A percentile compares a stretch with the other conserved stretches of the same genome.
phyloP scores from a whole-genome alignment of 2,797 vertebrate genomes.

The Scomberomorus guttatus region DNA sequence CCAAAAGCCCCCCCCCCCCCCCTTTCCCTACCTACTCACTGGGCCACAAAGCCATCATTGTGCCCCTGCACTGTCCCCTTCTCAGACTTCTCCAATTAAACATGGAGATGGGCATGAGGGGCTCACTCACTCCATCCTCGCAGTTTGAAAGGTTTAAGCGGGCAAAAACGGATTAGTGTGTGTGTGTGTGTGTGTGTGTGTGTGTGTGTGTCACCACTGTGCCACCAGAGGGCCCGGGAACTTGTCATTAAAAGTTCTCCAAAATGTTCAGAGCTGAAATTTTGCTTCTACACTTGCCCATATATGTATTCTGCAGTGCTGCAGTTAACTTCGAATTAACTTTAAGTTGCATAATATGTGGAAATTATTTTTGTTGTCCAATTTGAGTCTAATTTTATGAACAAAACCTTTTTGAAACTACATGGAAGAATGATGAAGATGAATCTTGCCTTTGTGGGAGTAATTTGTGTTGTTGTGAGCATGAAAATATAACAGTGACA shows the following conservation, averaged over 20 bases:
- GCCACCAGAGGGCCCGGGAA: constrained; percentile 23
- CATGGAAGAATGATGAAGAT: no score
- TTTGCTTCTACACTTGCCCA: no score
- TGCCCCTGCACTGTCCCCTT: constrained; percentile 80
- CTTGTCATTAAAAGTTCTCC: background rate
- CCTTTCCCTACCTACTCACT: constrained; percentile 77
- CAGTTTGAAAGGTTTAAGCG: constrained; percentile 60
- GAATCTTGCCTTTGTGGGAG: background rate
- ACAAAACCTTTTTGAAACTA: background rate
- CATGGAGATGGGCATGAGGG: constrained; percentile 84
- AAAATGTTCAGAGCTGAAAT: background rate
- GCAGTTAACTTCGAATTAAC: no score
- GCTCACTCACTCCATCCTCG: constrained; percentile 43
- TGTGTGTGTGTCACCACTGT: constrained; percentile 27
- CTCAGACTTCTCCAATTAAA: constrained; percentile 89
- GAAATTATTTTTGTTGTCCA: no score
- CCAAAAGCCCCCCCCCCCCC: constrained; percentile 76
- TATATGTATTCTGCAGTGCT: no score
- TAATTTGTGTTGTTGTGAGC: background rate
- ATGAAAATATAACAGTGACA: no score
- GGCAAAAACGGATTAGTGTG: constrained; percentile 33
- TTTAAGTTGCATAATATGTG: no score
- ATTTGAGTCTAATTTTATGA: no score
- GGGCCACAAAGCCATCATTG: constrained; percentile 93
- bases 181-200: constrained; percentile 25